phyloP scores from a whole-genome alignment of 2,113 vertebrate species.

The Myodes glareolus region DNA sequence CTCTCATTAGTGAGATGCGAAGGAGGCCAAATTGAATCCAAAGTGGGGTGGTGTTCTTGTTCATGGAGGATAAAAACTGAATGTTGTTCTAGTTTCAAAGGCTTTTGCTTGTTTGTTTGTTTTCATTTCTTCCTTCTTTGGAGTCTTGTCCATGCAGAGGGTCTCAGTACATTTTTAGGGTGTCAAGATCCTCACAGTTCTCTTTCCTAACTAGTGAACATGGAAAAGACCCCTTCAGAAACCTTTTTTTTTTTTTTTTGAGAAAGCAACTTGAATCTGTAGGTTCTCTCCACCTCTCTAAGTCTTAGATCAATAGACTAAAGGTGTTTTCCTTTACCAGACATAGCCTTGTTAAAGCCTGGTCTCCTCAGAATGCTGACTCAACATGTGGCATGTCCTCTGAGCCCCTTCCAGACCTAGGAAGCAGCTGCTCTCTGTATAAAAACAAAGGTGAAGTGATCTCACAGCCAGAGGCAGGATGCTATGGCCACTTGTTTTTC shows the following conservation, averaged over 20 bases:
- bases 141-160: background rate
- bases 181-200: background rate
- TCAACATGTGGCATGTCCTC: fast-evolving
- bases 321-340: background rate
- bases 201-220: background rate
- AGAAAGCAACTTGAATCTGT: background rate
- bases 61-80: background rate
- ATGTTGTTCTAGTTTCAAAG: background rate
- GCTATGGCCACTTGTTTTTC: background rate
- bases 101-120: background rate
- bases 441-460: background rate
- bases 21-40: conserved; percentile 52
- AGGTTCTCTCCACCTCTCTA: background rate
- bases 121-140: background rate
- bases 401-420: background rate
- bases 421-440: background rate
- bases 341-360: background rate
- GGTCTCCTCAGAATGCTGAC: background rate
- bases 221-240: background rate
- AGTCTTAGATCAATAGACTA: background rate
- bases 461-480: background rate
- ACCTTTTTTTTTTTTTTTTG: background rate
- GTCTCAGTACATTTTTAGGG: background rate
- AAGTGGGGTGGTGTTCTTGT: conserved; percentile 23
- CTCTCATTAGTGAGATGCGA: conserved; percentile 50